Evolutionary conservation across 1,140 invertebrate species (phyloP).

Genomic region (Microplitis demolitor): DNA sequence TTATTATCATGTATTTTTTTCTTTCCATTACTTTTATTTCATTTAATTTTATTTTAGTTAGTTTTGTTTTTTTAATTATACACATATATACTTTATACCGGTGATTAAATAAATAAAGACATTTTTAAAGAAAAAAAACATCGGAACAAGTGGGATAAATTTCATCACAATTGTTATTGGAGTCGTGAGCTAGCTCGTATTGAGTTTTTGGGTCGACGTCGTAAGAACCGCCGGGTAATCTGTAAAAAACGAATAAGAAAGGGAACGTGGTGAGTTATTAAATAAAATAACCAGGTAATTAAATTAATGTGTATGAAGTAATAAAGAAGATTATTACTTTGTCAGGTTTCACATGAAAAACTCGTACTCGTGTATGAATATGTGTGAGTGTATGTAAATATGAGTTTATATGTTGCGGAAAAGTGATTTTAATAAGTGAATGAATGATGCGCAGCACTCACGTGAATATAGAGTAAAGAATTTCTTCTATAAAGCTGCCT

Average conservation of each 20-base stretch:
- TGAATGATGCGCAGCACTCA: slow-evolving; percentile 51
- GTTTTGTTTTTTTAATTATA: not conserved
- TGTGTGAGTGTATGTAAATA: too few relatives aligned
- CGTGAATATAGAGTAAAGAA: slow-evolving; percentile 66
- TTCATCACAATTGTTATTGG: slow-evolving; percentile 39
- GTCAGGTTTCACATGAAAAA: too few relatives aligned
- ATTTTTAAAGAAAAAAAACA: slow-evolving; percentile 34
- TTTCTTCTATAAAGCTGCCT: slow-evolving; percentile 65
- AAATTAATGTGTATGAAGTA: too few relatives aligned
- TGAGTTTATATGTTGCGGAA: not conserved
- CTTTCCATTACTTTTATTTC: not conserved
- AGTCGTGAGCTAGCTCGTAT: slow-evolving; percentile 43
- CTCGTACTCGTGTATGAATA: too few relatives aligned
- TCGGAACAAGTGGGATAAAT: slow-evolving; percentile 34
- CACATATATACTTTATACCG: too few relatives aligned
- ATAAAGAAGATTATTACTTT: too few relatives aligned
- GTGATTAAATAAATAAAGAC: too few relatives aligned
- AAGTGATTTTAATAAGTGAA: not conserved
- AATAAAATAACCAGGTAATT: not conserved
- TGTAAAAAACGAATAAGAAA: slow-evolving; percentile 28
- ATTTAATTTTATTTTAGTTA: not conserved
- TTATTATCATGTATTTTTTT: not conserved
- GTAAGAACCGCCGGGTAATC: slow-evolving; percentile 33
- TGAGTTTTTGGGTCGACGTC: slow-evolving; percentile 43
- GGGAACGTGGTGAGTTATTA: not conserved